Evolutionary conservation across 2,797 vertebrate genomes (phyloP).

Genomic region (Siniperca undulata): DNA sequence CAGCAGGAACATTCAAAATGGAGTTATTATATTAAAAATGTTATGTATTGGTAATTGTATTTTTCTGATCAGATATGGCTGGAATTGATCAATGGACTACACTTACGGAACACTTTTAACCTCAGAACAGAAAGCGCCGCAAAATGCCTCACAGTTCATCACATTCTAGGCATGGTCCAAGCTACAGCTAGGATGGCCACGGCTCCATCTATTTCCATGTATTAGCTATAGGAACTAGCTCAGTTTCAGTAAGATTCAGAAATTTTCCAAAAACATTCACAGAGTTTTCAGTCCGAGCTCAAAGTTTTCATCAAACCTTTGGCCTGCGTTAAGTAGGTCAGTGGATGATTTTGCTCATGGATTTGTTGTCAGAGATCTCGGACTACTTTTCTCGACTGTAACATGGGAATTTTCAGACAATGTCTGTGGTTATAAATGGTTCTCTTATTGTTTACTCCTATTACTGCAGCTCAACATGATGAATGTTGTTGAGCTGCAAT

Average conservation of each 20-base stretch:
- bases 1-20: not conserved
- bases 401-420: not conserved
- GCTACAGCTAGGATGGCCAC: too few species aligned
- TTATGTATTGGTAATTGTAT: not conserved
- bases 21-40: not conserved
- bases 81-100: not conserved
- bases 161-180: too few species aligned
- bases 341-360: too few species aligned
- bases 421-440: not conserved
- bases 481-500: not conserved
- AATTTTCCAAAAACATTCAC: not conserved
- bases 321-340: not conserved
- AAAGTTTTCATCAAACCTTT: not conserved
- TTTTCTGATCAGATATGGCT: not conserved
- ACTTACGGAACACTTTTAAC: too few species aligned
- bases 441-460: not conserved
- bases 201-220: not conserved
- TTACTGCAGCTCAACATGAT: not conserved
- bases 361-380: not conserved
- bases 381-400: not conserved
- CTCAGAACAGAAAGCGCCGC: too few species aligned
- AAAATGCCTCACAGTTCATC: too few species aligned
- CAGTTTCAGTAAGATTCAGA: not conserved
- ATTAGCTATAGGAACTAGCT: not conserved
- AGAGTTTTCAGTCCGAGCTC: not conserved